A percentile compares a stretch with the other conserved stretches of the same genome.
phyloP scores from a whole-genome alignment of 2,888 invertebrate species.

The Blera fallax region DNA sequence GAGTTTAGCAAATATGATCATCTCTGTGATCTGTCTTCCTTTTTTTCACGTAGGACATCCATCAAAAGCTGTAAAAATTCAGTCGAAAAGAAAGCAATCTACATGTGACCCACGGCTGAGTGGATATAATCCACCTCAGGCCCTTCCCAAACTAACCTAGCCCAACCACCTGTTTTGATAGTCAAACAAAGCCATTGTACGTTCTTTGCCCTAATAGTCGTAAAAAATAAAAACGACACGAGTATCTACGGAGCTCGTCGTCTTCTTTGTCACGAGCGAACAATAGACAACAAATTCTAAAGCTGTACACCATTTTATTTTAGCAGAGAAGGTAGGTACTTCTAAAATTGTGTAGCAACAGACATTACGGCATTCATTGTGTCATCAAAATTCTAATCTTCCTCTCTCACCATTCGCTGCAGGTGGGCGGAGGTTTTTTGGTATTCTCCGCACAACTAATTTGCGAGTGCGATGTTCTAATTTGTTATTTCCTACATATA shows the following conservation, averaged over 20 bases:
- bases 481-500: neutral
- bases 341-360: neutral
- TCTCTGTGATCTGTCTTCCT: no score
- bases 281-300: constrained; percentile 8
- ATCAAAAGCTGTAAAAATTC: no score
- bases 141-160: neutral
- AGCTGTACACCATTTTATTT: neutral
- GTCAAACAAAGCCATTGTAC: neutral
- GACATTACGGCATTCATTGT: constrained; percentile 30
- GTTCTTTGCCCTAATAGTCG: neutral
- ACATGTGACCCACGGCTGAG: no score
- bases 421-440: constrained; percentile 16
- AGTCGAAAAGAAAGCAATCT: no score
- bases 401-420: neutral
- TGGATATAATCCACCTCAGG: no score
- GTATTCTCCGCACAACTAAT: neutral
- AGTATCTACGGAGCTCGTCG: neutral
- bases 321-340: neutral
- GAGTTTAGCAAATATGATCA: no score
- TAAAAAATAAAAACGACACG: neutral
- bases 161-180: neutral
- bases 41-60: no score
- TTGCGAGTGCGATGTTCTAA: neutral
- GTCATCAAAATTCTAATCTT: constrained; percentile 28
- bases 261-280: constrained; percentile 14